Conservation (phyloP, 2,888 invertebrate species). For the Perizoma flavofasciatum region DNA sequence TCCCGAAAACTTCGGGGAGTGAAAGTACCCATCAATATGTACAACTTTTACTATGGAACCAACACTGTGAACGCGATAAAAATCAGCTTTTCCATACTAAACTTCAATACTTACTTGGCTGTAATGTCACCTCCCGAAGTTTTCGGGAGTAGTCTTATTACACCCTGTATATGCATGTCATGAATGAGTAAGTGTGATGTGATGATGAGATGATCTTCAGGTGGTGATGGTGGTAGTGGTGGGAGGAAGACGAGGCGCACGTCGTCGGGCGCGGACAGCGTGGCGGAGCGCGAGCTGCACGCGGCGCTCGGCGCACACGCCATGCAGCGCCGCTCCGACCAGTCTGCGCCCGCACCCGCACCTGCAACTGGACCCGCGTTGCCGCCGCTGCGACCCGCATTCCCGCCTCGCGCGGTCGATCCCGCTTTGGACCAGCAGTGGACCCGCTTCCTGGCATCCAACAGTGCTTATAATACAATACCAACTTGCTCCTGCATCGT, state of each 20-base stretch:
- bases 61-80: too few species aligned
- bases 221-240: not conserved
- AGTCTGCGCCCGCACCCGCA: conserved; percentile 11
- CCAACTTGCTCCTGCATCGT: conserved; percentile 44
- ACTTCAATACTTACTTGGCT: too few species aligned
- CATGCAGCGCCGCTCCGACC: conserved; percentile 50
- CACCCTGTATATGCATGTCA: too few species aligned
- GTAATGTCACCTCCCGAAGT: too few species aligned
- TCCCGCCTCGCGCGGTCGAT: conserved; percentile 52
- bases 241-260: not conserved
- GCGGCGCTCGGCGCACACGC: conserved; percentile 53
- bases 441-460: conserved; percentile 56
- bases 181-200: too few species aligned
- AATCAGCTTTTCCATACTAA: too few species aligned
- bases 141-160: too few species aligned
- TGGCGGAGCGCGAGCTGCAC: conserved; percentile 64
- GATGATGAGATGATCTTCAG: too few species aligned
- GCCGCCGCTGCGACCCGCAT: conserved; percentile 34
- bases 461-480: conserved; percentile 35
- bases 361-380: not conserved
- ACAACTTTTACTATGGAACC: too few species aligned
- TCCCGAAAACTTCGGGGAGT: too few species aligned
- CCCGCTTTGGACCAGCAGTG: conserved; percentile 52
- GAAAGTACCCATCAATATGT: too few species aligned
- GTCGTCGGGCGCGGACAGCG: conserved; percentile 31